phyloP scores from a whole-genome alignment of 2,888 invertebrate genomes.

The Chloroclystis v-ata region DNA sequence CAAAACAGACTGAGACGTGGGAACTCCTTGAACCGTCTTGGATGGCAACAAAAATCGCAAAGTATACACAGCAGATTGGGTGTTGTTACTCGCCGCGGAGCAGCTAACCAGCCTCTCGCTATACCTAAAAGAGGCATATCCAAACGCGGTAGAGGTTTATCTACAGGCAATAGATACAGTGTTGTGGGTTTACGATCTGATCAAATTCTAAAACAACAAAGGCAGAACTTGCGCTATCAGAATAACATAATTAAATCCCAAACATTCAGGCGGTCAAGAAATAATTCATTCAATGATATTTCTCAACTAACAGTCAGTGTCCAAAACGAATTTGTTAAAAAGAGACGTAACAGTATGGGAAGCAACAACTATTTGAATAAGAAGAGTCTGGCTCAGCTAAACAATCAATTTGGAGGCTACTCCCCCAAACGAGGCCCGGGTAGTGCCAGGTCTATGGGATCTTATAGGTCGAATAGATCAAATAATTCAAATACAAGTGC shows the following conservation, averaged over 20 bases:
- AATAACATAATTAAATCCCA: conserved; percentile 64
- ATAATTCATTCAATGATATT: conserved; percentile 59
- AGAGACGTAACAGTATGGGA: conserved; percentile 65
- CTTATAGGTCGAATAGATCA: conserved; percentile 54
- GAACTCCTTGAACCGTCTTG: conserved; percentile 50
- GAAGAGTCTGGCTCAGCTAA: conserved; percentile 61
- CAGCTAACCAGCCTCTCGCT: conserved; percentile 53
- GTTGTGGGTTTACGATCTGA: conserved; percentile 69
- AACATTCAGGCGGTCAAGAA: conserved; percentile 68
- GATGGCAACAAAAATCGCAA: conserved; percentile 16
- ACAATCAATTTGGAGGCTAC: conserved; percentile 56
- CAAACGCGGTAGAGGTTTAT: conserved; percentile 62
- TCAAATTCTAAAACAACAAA: conserved; percentile 62
- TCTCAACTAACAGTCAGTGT: conserved; percentile 69
- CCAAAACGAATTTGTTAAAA: conserved; percentile 62
- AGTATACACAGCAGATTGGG: conserved; percentile 60
- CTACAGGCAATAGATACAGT: conserved; percentile 59
- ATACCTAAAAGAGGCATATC: conserved; percentile 66
- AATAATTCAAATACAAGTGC: conserved; percentile 51
- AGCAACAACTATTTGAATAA: conserved; percentile 59
- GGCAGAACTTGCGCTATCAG: conserved; percentile 46
- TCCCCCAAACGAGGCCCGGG: conserved; percentile 59
- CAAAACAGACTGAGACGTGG: conserved; percentile 48
- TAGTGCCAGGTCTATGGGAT: conserved; percentile 66
- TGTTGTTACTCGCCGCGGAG: conserved; percentile 52